These are phyloP conservation scores for Blastomussa wellsi DNA, from an alignment of 92 coral and sea anemone genomes.

Conservation along the genomic window DNA sequence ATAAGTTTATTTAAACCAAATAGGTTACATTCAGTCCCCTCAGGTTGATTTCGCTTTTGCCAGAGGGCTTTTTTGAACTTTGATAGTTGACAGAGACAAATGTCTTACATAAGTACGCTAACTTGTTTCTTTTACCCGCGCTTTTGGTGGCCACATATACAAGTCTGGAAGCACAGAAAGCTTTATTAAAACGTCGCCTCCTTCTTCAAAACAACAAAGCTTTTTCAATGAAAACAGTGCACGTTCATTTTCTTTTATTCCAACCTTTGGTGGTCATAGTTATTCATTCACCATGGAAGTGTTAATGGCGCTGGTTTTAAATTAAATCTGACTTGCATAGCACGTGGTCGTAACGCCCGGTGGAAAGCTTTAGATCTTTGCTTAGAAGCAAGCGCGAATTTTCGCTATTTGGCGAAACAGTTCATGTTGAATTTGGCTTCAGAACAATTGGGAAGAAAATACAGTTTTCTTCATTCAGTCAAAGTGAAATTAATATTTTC, in stretches of 20 bases:
- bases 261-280: constrained; percentile 13
- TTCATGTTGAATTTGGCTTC: background rate
- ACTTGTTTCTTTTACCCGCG: background rate
- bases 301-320: constrained; percentile 1
- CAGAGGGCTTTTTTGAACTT: background rate
- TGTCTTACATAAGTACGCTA: background rate
- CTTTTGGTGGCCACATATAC: background rate
- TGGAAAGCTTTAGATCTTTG: background rate
- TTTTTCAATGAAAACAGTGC: background rate
- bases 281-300: background rate
- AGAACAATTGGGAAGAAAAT: background rate
- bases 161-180: background rate
- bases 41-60: background rate
- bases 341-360: constrained; percentile 1
- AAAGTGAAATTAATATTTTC: background rate
- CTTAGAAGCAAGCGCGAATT: background rate
- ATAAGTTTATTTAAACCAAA: background rate
- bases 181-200: background rate
- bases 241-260: background rate
- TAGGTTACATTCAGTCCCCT: background rate
- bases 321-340: constrained; percentile 5
- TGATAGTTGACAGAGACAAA: background rate
- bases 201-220: background rate
- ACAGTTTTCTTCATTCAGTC: background rate
- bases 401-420: background rate